These are phyloP conservation scores for Galendromus occidentalis DNA, from an alignment of 1,140 invertebrate species.

Conservation along the genomic window DNA sequence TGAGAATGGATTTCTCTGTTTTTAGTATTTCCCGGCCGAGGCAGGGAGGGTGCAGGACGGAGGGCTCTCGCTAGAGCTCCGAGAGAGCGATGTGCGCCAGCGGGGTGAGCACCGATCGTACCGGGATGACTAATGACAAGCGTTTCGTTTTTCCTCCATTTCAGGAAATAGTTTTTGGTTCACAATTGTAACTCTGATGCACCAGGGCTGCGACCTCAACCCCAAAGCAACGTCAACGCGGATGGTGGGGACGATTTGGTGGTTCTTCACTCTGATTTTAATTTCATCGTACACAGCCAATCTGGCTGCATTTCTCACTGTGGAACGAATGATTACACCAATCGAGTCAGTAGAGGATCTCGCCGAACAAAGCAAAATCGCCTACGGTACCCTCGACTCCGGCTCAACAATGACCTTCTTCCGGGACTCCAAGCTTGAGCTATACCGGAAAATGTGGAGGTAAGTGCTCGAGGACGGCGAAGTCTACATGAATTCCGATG, in stretches of 20 bases:
- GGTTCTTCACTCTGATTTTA: constrained; percentile 97
- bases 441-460: constrained; percentile 91
- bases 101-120: too few species aligned
- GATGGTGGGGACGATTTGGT: constrained; percentile 89
- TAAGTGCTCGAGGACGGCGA: too few species aligned
- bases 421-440: constrained; percentile 81
- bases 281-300: constrained; percentile 96
- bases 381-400: constrained; percentile 74
- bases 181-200: constrained; percentile 33
- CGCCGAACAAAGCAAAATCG: constrained; percentile 75
- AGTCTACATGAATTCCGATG: too few species aligned
- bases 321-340: constrained; percentile 85
- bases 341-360: constrained; percentile 89
- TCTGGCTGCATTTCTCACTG: constrained; percentile 84
- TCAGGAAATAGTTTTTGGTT: constrained; percentile 33
- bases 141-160: constrained; percentile 39
- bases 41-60: too few species aligned
- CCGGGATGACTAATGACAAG: too few species aligned
- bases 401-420: constrained; percentile 95
- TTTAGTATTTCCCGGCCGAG: too few species aligned
- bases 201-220: constrained; percentile 27
- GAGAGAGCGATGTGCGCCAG: too few species aligned
- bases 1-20: too few species aligned
- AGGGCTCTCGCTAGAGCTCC: too few species aligned
- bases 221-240: constrained; percentile 79